Conservation (phyloP, 2,113 vertebrate genomes). For the Cettia cetti region DNA sequence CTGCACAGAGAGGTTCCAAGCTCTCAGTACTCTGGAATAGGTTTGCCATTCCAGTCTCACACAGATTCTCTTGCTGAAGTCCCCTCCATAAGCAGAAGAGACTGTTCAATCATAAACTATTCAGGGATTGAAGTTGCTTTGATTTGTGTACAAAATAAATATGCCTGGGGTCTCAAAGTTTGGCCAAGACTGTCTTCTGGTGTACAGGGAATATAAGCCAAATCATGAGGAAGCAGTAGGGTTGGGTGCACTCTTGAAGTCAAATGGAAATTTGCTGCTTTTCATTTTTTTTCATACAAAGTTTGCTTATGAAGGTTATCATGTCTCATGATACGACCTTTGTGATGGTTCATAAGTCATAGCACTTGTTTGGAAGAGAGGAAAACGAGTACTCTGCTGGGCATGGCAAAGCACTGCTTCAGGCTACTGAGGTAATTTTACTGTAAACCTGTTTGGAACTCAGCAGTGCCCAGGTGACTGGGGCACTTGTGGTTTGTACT, state of each 20-base stretch:
- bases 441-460: not conserved
- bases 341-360: not conserved
- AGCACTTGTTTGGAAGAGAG: not conserved
- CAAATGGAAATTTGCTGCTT: not conserved
- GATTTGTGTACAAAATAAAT: not conserved
- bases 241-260: not conserved
- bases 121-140: not conserved
- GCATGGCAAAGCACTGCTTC: not conserved
- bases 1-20: not conserved
- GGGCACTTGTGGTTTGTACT: not conserved
- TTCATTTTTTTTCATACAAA: not conserved
- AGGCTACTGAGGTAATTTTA: not conserved
- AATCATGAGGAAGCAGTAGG: not conserved
- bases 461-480: not conserved
- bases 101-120: not conserved
- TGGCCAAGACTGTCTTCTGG: not conserved
- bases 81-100: not conserved
- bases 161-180: not conserved
- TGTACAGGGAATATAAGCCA: not conserved
- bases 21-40: not conserved
- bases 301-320: not conserved
- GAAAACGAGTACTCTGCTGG: accelerated
- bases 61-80: not conserved
- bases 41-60: not conserved
- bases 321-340: not conserved